Evolutionary conservation across 2,797 vertebrate genomes (phyloP).

Genomic region (Rhinoraja longicauda): DNA sequence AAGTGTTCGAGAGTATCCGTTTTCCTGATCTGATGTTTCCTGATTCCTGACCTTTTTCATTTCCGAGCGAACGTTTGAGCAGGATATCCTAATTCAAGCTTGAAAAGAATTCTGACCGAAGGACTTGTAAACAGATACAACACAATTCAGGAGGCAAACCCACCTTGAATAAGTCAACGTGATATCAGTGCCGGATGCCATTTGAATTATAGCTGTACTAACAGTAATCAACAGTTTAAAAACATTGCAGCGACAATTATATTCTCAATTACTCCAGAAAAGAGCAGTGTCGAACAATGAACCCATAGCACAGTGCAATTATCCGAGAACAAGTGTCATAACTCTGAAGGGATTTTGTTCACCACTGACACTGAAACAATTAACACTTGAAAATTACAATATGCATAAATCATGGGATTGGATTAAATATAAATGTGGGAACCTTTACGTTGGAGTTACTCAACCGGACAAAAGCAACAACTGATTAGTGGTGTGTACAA

Average conservation of each 20-base stretch:
- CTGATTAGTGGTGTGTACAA: constrained; percentile 10
- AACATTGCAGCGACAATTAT: background rate
- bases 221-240: background rate
- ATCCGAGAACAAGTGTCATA: background rate
- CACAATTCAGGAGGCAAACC: constrained; percentile 12
- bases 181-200: background rate
- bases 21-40: background rate
- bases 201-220: background rate
- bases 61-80: background rate
- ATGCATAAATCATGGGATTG: background rate
- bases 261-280: background rate
- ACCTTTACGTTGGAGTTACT: background rate
- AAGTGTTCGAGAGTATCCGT: background rate
- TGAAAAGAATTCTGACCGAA: constrained; percentile 10
- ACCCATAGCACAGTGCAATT: background rate
- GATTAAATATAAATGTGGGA: background rate
- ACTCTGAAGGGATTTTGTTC: background rate
- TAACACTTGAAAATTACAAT: constrained; percentile 11
- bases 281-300: background rate
- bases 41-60: background rate
- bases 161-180: constrained; percentile 14
- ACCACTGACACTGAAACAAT: background rate
- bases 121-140: constrained; percentile 22
- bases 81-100: constrained; percentile 23
- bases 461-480: background rate